These are phyloP conservation scores for Bufo gargarizans DNA, from an alignment of 2,113 vertebrate genomes.

Conservation along the genomic window DNA sequence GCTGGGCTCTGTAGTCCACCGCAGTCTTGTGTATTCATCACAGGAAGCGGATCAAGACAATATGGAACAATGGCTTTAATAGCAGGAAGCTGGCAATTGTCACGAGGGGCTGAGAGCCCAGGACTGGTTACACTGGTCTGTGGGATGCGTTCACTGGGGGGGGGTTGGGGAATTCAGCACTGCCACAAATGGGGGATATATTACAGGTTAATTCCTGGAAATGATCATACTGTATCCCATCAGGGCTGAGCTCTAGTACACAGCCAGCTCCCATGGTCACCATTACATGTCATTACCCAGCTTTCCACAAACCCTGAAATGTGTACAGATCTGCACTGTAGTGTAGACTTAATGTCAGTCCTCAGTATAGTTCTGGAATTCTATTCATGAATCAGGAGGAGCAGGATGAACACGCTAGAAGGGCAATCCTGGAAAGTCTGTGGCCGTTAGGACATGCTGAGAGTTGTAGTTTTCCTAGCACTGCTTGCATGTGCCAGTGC, in stretches of 20 bases:
- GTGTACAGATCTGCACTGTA: background rate
- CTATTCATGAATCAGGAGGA: background rate
- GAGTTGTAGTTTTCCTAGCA: background rate
- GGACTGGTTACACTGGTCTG: background rate
- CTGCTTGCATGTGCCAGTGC: no score
- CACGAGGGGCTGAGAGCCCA: background rate
- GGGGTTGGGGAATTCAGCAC: no score
- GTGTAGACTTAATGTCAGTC: background rate
- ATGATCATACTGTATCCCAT: no score
- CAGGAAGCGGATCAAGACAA: background rate
- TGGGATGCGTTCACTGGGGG: no score
- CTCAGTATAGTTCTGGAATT: background rate
- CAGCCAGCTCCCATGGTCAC: no score
- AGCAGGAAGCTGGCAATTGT: slow-evolving; percentile 1
- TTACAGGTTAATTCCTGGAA: no score
- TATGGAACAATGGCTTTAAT: background rate
- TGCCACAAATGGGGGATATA: no score
- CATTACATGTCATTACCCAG: background rate
- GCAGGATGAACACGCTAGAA: background rate
- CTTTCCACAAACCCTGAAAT: no score
- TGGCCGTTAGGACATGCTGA: background rate
- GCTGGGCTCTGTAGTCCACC: background rate
- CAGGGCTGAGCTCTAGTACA: no score
- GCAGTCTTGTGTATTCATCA: background rate
- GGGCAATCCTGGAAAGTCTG: no score